phyloP scores from a whole-genome alignment of 1,140 invertebrate genomes.

The Globodera ellingtonae region DNA sequence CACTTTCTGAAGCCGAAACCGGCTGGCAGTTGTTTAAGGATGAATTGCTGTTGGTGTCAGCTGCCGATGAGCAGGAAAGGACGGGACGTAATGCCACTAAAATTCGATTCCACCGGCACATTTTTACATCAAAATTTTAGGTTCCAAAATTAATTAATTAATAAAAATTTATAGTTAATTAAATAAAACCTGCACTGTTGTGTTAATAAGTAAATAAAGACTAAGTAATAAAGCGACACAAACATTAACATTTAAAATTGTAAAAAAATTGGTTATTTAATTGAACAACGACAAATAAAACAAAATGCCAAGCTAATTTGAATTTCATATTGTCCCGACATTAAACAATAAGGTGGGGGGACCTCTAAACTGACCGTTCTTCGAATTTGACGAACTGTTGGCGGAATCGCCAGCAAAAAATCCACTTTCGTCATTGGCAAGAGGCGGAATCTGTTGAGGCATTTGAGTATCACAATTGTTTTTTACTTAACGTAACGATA shows the following conservation, averaged over 20 bases:
- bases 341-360: not conserved
- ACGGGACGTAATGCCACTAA: not conserved
- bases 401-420: slow-evolving; percentile 23
- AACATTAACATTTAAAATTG: too few relatives aligned
- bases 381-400: slow-evolving; percentile 23
- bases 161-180: too few relatives aligned
- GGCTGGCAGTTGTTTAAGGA: not conserved
- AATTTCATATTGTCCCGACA: not conserved
- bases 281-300: not conserved
- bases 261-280: not conserved
- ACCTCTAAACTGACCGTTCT: slow-evolving; percentile 8
- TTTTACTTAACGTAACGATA: too few relatives aligned
- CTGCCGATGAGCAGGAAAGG: not conserved
- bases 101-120: not conserved
- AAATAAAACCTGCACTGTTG: too few relatives aligned
- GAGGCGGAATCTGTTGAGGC: not conserved
- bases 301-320: not conserved
- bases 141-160: too few relatives aligned
- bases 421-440: slow-evolving; percentile 29
- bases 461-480: not conserved
- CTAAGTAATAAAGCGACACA: too few relatives aligned
- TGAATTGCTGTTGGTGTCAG: not conserved
- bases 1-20: not conserved
- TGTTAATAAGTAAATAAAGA: too few relatives aligned
- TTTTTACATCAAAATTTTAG: too few relatives aligned